Conservation (phyloP, 2,113 vertebrate genomes). For the Athene cunicularia region DNA sequence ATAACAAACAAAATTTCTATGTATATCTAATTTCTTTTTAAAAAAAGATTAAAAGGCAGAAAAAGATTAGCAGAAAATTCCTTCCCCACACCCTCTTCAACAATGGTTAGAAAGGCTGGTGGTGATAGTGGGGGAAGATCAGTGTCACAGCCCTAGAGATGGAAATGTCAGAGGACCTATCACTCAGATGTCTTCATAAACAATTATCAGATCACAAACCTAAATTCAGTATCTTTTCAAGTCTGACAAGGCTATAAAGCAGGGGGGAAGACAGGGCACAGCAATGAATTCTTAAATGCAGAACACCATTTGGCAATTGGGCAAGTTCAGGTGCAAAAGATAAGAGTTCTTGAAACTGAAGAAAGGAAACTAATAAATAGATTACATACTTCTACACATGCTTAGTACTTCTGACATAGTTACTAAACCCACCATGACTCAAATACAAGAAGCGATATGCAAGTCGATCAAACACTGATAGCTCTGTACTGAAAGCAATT, state of each 20-base stretch:
- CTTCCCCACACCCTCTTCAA: not conserved
- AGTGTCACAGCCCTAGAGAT: not conserved
- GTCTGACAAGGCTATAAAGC: not conserved
- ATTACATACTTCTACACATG: not conserved
- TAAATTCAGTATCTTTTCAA: slow-evolving; percentile 27
- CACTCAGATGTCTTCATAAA: not conserved
- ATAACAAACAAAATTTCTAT: not conserved
- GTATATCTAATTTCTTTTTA: not conserved
- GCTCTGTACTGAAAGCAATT: not conserved
- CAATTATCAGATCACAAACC: slow-evolving; percentile 46
- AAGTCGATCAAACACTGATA: not conserved
- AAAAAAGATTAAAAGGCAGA: not conserved
- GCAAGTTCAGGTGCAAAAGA: not conserved
- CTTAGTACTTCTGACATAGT: not conserved
- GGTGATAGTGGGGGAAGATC: not conserved
- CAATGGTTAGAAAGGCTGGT: not conserved
- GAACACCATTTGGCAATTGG: not conserved
- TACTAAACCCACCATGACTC: not conserved
- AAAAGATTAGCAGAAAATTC: not conserved
- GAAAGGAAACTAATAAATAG: not conserved
- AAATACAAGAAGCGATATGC: not conserved
- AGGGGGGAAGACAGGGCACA: not conserved
- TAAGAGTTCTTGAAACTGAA: not conserved
- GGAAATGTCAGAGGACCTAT: not conserved
- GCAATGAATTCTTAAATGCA: slow-evolving; percentile 6